A percentile compares a stretch with the other conserved stretches of the same genome.
phyloP scores from a whole-genome alignment of 2,888 invertebrate genomes.

The Orthonychiurus folsomi region DNA sequence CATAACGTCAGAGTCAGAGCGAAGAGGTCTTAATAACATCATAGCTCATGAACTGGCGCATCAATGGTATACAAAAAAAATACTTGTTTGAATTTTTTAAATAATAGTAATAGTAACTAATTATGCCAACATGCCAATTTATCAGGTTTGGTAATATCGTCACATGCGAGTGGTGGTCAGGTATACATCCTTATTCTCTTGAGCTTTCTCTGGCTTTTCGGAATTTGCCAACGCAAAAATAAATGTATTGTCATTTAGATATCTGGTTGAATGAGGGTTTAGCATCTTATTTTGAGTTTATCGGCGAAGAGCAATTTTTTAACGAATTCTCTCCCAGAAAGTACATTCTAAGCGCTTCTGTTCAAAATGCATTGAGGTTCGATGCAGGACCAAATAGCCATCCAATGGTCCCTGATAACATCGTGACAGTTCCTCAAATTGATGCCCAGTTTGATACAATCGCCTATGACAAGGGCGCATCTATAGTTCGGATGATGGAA shows the following conservation, averaged over 20 bases:
- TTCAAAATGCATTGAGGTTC: conserved; percentile 1
- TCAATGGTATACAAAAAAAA: too few relatives aligned
- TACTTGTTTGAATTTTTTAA: too few relatives aligned
- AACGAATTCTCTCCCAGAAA: conserved; percentile 1
- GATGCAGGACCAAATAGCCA: conserved; percentile 2
- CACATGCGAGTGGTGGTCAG: conserved; percentile 16
- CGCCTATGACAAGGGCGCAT: conserved; percentile 26
- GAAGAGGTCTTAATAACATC: not conserved
- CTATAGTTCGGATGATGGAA: conserved; percentile 23
- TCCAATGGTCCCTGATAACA: not conserved
- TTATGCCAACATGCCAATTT: too few relatives aligned
- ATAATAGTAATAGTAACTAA: too few relatives aligned
- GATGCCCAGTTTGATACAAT: conserved; percentile 15
- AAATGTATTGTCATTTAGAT: too few relatives aligned
- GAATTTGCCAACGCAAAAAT: too few relatives aligned
- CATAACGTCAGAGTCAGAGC: not conserved
- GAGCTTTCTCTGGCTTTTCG: too few relatives aligned
- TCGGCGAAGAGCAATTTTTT: not conserved
- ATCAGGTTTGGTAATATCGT: conserved; percentile 20
- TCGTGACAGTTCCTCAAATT: not conserved
- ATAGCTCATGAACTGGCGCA: conserved; percentile 13
- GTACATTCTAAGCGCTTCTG: conserved; percentile 1
- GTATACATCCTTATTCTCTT: too few relatives aligned
- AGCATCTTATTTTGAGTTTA: conserved; percentile 3
- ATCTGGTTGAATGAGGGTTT: conserved; percentile 16